phyloP scores from a whole-genome alignment of 2,797 vertebrate genomes.

The Darevskia mixta region DNA sequence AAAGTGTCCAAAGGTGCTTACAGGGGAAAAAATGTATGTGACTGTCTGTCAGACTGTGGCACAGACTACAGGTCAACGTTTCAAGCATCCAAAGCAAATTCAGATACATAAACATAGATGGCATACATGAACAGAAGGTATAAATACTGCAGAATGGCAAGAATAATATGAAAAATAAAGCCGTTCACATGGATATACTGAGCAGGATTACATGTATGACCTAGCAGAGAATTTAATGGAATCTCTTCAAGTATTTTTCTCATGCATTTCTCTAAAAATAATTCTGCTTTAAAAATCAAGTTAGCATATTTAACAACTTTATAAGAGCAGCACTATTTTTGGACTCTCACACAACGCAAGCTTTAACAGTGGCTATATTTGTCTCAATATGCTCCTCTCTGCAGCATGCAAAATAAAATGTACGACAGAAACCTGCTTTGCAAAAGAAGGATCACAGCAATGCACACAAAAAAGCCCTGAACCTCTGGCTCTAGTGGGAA shows the following conservation, averaged over 20 bases:
- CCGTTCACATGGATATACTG: not conserved
- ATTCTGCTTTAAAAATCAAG: constrained; percentile 19
- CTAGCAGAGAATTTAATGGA: constrained; percentile 12
- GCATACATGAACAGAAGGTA: not conserved
- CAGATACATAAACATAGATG: not conserved
- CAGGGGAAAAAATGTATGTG: not conserved
- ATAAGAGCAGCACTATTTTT: constrained; percentile 29
- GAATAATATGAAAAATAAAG: not conserved
- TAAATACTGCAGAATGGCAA: not conserved
- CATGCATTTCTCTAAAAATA: not conserved
- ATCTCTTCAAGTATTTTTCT: not conserved
- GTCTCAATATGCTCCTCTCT: not conserved
- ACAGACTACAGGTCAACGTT: not conserved
- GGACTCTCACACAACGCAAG: not conserved
- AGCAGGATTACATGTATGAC: not conserved
- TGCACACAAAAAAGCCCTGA: not conserved
- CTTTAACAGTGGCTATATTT: constrained; percentile 25
- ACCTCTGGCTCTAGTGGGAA: not conserved
- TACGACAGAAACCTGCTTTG: constrained; percentile 16
- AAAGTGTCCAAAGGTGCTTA: not conserved
- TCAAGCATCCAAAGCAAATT: constrained; percentile 7
- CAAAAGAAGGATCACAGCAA: constrained; percentile 22
- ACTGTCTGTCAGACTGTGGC: not conserved
- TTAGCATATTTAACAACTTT: not conserved
- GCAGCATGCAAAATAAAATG: not conserved